Evolutionary conservation across 2,888 invertebrate species (phyloP), one percentile per base, ranked within the genome.

Genomic region (Furcula furcula): DNA sequence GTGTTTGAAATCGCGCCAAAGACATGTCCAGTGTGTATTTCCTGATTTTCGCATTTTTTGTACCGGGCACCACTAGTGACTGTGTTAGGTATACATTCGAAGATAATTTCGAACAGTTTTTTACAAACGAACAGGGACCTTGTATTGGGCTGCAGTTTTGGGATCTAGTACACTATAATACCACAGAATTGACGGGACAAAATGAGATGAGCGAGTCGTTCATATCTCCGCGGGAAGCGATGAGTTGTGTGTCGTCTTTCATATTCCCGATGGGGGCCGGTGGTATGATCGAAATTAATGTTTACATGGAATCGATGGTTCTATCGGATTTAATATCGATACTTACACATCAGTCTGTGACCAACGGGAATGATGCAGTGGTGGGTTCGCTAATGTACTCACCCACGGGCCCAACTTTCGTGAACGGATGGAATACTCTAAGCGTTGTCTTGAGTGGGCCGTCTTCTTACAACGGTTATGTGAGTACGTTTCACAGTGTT

Each of bases 41-140:
- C 7, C 32, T 55, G 26, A 33, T 60, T 30, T 26, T 46, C 15
- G 31, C 43, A 27, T 38, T 46, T 27, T 43, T 53, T 21, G 36
- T 55, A 35, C 35, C 50, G 22, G 29, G 46, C 43, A 66, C 55
- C 30, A 34, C 40, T 12, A 42, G 68, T 47, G 63, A 74, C 12
- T 78, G 79, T 46, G 55, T 69, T 7, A 57, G 53, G 31, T 71
- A 68, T 38, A 58, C 62, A 20, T 73, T 73, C 25, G 66, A 63
- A 31, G 49, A 61, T 7, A 51, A 53, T 2, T 63, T 57, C 11
- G 48, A 59, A 0, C 40, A 40, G 4, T 32, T 49, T 1, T 76
- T 77, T 26, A 46, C 34, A 7, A 53, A 56, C 29, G 37, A 48
- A n/a, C 28, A 29, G 11, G 46, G 51, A 1, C 29, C 51, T 2